These are phyloP conservation scores for Stichopus chloronotus DNA, from an alignment of 35 echinoderm and acorn worm species.

Conservation along the genomic window DNA sequence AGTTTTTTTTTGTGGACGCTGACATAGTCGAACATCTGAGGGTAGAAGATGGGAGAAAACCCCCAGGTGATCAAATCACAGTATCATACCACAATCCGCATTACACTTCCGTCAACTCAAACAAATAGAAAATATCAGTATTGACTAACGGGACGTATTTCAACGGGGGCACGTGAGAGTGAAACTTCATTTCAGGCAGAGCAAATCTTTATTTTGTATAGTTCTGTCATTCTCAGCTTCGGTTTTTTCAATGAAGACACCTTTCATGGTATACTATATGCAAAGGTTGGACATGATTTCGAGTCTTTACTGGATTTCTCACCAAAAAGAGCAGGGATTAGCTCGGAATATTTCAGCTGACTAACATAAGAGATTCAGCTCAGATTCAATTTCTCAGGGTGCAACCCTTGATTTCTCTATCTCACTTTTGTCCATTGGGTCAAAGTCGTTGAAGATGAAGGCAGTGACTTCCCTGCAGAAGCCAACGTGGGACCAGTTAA, in stretches of 20 bases:
- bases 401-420: not conserved
- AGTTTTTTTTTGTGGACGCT: conserved; percentile 39
- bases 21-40: conserved; percentile 44
- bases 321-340: conserved; percentile 42
- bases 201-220: not conserved
- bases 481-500: conserved; percentile 66
- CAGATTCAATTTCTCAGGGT: conserved; percentile 42
- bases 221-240: not conserved
- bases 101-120: conserved; percentile 54
- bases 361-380: not conserved
- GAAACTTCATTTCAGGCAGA: conserved; percentile 63
- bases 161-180: conserved; percentile 56
- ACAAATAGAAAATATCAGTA: conserved; percentile 56
- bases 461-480: conserved; percentile 5
- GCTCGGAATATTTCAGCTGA: not conserved
- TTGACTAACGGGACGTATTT: conserved; percentile 73
- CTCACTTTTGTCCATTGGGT: conserved; percentile 39
- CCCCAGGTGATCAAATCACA: conserved; percentile 26
- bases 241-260: not conserved
- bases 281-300: conserved; percentile 38
- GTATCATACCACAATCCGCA: conserved; percentile 61
- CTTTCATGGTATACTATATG: not conserved
- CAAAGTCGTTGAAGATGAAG: conserved; percentile 33
- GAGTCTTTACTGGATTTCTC: not conserved
- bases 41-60: conserved; percentile 29